These are phyloP conservation scores for Colletes collaris DNA, from an alignment of 2,888 invertebrate genomes.

Conservation along the genomic window DNA sequence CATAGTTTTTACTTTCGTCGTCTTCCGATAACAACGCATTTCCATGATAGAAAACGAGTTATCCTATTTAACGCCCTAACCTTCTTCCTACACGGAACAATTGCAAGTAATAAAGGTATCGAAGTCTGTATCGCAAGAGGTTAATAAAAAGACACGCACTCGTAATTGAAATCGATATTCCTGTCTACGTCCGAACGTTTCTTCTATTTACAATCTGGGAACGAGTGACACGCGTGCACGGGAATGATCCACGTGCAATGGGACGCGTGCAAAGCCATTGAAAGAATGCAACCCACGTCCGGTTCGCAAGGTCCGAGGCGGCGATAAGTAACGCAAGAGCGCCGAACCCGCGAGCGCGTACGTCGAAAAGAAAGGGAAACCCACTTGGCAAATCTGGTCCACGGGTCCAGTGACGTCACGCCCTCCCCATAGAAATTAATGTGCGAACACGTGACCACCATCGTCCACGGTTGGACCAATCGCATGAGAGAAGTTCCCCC, in stretches of 20 bases:
- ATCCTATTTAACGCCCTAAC: conserved; percentile 7
- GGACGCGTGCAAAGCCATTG: conserved; percentile 34
- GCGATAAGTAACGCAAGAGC: conserved; percentile 55
- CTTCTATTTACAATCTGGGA: background rate
- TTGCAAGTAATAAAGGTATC: conserved; percentile 10
- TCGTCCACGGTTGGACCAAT: conserved; percentile 65
- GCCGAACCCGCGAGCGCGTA: conserved; percentile 51
- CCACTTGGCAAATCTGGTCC: conserved; percentile 65
- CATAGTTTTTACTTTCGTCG: too few species aligned
- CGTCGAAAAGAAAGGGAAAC: conserved; percentile 67
- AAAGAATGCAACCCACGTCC: conserved; percentile 66
- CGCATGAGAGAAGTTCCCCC: conserved; percentile 51
- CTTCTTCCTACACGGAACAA: conserved; percentile 1
- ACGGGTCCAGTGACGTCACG: conserved; percentile 66
- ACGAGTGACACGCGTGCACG: background rate
- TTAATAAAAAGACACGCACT: conserved; percentile 14
- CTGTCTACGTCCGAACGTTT: background rate
- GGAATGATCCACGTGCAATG: conserved; percentile 47
- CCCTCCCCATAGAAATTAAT: conserved; percentile 71
- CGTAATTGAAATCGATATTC: conserved; percentile 19
- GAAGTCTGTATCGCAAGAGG: background rate
- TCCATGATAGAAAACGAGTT: too few species aligned
- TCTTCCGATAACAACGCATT: too few species aligned
- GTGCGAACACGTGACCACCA: conserved; percentile 62
- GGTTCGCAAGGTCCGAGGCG: conserved; percentile 59